These are phyloP conservation scores for Chloroceryle aenea DNA, from an alignment of 2,113 vertebrate genomes.

Conservation along the genomic window DNA sequence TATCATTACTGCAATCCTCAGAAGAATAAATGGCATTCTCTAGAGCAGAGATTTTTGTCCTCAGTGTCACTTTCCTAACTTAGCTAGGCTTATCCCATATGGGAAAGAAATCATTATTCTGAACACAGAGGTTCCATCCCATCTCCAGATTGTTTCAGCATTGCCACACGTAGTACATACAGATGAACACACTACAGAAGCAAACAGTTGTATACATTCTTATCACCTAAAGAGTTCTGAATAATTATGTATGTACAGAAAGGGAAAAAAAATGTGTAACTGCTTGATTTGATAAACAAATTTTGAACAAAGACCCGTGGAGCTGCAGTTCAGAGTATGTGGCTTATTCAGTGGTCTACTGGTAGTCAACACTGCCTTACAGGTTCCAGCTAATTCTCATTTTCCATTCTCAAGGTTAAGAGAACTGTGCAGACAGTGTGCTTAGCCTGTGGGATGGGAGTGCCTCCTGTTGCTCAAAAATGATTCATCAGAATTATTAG, in stretches of 20 bases:
- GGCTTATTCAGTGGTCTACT: background rate
- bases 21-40: background rate
- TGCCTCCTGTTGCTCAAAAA: constrained; percentile 73
- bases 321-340: background rate
- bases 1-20: background rate
- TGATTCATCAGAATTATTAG: constrained; percentile 72
- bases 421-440: constrained; percentile 23
- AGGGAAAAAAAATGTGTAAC: background rate
- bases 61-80: background rate
- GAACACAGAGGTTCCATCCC: background rate
- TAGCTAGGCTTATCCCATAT: background rate
- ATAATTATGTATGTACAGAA: background rate
- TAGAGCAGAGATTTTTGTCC: background rate
- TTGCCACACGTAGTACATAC: background rate
- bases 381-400: constrained; percentile 49
- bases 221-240: background rate
- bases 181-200: background rate
- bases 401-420: constrained; percentile 34
- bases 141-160: background rate
- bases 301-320: background rate
- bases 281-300: constrained; percentile 36
- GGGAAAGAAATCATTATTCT: background rate
- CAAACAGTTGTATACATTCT: background rate
- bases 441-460: constrained; percentile 72
- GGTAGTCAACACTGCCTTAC: background rate